phyloP scores from a whole-genome alignment of 2,113 vertebrate genomes.

The Muntiacus muntjak region DNA sequence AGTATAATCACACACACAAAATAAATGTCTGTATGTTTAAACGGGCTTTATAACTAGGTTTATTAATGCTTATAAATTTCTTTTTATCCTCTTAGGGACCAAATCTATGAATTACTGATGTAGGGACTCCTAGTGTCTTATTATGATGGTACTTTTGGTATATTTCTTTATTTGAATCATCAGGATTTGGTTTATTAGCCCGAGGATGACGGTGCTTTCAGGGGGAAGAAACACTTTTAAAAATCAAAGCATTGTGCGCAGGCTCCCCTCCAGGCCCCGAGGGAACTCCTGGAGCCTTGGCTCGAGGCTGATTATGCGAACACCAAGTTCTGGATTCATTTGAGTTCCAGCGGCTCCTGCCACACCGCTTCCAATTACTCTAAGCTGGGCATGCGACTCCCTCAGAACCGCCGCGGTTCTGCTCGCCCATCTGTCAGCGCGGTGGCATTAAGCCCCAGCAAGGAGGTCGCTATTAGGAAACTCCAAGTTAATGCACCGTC shows the following conservation, averaged over 20 bases:
- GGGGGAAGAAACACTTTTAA: neutral
- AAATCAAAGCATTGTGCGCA: neutral
- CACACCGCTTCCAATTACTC: neutral
- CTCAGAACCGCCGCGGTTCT: neutral
- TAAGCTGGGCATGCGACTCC: neutral
- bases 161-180: neutral
- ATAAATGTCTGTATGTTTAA: neutral
- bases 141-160: neutral
- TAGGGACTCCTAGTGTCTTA: neutral
- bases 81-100: neutral
- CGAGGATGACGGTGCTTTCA: neutral
- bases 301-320: neutral
- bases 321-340: neutral
- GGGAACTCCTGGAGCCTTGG: neutral
- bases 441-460: neutral
- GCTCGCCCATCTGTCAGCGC: conserved; percentile 18
- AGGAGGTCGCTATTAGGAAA: neutral
- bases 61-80: neutral
- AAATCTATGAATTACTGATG: neutral
- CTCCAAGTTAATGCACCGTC: neutral
- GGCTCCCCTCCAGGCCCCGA: neutral
- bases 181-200: neutral
- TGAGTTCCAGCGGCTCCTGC: neutral
- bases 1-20: neutral
- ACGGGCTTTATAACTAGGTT: neutral